These are phyloP conservation scores for Nematolebias whitei DNA, from an alignment of 2,113 vertebrate genomes.

Conservation along the genomic window DNA sequence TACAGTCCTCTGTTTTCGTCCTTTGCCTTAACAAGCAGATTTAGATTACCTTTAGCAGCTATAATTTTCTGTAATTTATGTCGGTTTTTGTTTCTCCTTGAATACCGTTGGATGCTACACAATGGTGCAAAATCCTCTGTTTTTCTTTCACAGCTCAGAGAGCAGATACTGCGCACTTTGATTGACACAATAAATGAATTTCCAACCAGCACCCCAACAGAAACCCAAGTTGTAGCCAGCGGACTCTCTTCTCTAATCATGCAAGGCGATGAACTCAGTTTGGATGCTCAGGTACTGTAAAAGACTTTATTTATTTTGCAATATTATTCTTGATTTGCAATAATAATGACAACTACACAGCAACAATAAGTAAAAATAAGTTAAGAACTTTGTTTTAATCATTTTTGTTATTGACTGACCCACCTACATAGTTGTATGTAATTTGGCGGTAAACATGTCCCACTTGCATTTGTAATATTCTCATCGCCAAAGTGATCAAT, in stretches of 20 bases:
- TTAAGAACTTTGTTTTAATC: no score
- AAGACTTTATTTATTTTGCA: no score
- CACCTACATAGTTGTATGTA: background rate
- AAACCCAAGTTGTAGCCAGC: slow-evolving; percentile 75
- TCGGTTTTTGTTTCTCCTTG: background rate
- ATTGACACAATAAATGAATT: slow-evolving; percentile 36
- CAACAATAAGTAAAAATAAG: no score
- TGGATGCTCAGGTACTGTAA: slow-evolving; percentile 79
- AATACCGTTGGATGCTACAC: background rate
- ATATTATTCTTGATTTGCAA: no score
- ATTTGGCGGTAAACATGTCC: no score
- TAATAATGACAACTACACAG: no score
- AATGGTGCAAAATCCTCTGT: background rate
- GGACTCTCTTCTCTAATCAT: slow-evolving; percentile 78
- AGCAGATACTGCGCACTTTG: slow-evolving; percentile 81
- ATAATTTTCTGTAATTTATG: background rate
- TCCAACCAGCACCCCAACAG: slow-evolving; percentile 62
- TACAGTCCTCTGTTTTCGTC: no score
- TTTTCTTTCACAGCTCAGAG: slow-evolving; percentile 80
- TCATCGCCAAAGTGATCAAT: no score
- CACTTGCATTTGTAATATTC: no score
- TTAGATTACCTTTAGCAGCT: background rate
- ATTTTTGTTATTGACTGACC: no score
- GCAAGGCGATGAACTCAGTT: slow-evolving; percentile 77
- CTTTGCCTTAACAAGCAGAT: no score